phyloP scores from a whole-genome alignment of 2,113 vertebrate genomes.

The Limnothrissa miodon region DNA sequence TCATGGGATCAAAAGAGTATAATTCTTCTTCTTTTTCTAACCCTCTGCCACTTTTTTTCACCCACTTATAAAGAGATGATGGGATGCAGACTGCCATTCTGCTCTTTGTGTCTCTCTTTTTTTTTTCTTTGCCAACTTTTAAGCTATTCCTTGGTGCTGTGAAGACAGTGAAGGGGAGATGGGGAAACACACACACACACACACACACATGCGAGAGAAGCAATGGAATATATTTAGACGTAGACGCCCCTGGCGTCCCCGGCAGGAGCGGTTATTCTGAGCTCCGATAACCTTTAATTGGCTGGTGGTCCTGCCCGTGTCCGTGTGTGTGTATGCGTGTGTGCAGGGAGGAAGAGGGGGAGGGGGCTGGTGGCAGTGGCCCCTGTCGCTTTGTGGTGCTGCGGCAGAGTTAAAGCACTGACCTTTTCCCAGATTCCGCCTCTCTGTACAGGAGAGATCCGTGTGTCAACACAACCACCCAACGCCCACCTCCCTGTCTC shows the following conservation, averaged over 20 bases:
- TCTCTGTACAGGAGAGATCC: slow-evolving; percentile 37
- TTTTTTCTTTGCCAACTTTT: background rate
- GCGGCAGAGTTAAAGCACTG: slow-evolving; percentile 51
- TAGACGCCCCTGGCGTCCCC: slow-evolving; percentile 37
- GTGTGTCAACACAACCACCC: slow-evolving; percentile 37
- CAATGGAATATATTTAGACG: slow-evolving; percentile 51
- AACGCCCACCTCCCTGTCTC: slow-evolving; percentile 23
- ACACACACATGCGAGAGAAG: background rate
- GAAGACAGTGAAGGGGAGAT: background rate
- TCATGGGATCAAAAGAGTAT: too few species aligned
- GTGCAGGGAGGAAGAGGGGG: background rate
- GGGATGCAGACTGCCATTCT: background rate
- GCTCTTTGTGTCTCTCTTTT: background rate
- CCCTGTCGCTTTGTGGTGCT: slow-evolving; percentile 39
- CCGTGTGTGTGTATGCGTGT: background rate
- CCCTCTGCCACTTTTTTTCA: background rate
- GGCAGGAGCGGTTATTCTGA: slow-evolving; percentile 54
- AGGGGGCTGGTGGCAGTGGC: slow-evolving; percentile 18
- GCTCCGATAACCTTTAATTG: slow-evolving; percentile 68
- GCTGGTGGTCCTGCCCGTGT: slow-evolving; percentile 45
- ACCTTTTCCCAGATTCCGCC: slow-evolving; percentile 55
- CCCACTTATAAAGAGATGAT: background rate
- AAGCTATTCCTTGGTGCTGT: background rate
- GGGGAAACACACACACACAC: background rate
- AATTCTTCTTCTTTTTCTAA: too few species aligned